Conservation (phyloP, 1,140 invertebrate species). For the Zaprionus gabonicus region DNA sequence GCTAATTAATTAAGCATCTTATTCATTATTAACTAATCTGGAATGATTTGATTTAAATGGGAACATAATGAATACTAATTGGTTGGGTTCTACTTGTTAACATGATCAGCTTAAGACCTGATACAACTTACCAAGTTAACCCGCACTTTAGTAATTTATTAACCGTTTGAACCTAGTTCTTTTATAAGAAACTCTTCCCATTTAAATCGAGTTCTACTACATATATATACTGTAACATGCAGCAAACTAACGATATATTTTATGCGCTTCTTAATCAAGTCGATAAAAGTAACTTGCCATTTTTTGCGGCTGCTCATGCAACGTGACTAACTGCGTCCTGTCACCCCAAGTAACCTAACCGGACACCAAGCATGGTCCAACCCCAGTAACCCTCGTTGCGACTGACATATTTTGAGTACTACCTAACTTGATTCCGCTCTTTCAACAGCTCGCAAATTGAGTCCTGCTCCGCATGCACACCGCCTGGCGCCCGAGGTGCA, state of each 20-base stretch:
- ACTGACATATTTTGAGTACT: background rate
- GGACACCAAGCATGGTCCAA: background rate
- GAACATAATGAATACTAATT: background rate
- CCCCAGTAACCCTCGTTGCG: background rate
- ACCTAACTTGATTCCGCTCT: background rate
- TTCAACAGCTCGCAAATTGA: constrained; percentile 87
- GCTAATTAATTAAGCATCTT: constrained; percentile 3
- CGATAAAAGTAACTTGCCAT: constrained; percentile 63
- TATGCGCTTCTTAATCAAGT: constrained; percentile 62
- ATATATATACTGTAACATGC: constrained; percentile 4
- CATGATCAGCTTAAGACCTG: background rate
- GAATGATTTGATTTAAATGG: constrained; percentile 5
- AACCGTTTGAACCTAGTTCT: background rate
- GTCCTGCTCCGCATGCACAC: constrained; percentile 87
- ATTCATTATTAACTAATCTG: constrained; percentile 26
- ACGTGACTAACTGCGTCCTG: constrained; percentile 40
- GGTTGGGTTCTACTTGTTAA: background rate
- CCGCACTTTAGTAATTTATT: background rate
- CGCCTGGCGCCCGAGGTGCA: constrained; percentile 88
- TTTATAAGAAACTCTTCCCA: background rate
- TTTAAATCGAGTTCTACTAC: constrained; percentile 2
- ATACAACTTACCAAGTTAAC: background rate
- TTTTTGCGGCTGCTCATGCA: constrained; percentile 82
- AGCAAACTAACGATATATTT: constrained; percentile 53
- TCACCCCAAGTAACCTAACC: background rate